Base-by-base conservation (phyloP, 2,888 invertebrate species). In the Atethmia centrago region DNA sequence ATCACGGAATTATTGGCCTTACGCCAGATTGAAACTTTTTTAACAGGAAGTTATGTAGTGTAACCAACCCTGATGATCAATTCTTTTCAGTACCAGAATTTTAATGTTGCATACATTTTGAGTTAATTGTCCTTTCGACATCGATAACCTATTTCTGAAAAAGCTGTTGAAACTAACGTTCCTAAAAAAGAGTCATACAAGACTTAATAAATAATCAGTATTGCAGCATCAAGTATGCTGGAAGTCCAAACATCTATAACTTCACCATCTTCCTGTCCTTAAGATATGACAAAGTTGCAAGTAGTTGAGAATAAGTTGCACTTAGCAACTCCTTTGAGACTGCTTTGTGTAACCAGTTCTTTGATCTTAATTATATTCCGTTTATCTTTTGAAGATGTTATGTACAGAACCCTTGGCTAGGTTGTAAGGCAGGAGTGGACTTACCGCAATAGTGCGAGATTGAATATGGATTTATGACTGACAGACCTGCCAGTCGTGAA, bases 241-340 rank as follows among this genome's bases (percentile, higher is more conserved):
- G 47, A 47, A 77, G 56, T 49, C n/a, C 42, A 53, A 62, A 42
- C 31, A 58, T 51, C 36, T 31, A 12, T 28, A 72, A 56, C 42
- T 72, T 68, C 4, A 7, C 16, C 49, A 51, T 79, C 47, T 45
- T 63, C 31, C 4, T 47, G 14, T 53, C 55, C 47, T 28, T 19
- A 19, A 56, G 25, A 56, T 21, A 56, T 53, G 19, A 66, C 63
- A 56, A 83, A 79, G 64, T 73, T 73, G 58, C 47, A 56, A 68
- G 40, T 79, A 49, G 64, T 69, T 62, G 51, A 65, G 53, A 83
- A 73, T 62, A 62, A 79, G 83, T 83, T 83, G 80, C 74, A 83
- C 84, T 80, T 73, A 47, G 61, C 51, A 58, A 79, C 56, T 67
- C 36, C 45, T 80, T 73, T 81, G 61, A 75, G n/a, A 59, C 49